Evolutionary conservation across 2,888 invertebrate genomes (phyloP).

Genomic region (Mimumesa dahlbomi): DNA sequence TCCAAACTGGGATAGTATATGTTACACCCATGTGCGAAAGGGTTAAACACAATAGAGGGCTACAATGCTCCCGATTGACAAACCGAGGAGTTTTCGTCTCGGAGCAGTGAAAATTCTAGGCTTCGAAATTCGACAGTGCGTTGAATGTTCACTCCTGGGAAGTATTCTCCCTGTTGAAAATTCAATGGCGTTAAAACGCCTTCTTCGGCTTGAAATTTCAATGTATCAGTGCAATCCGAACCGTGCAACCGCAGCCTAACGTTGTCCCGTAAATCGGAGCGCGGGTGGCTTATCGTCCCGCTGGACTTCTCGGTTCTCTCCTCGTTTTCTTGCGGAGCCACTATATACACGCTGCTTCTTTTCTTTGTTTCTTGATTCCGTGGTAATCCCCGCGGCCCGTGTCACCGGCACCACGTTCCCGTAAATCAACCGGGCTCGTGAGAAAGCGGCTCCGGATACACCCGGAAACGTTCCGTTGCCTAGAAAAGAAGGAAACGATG

Average conservation of each 20-base stretch:
- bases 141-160: no score
- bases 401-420: slow-evolving; percentile 19
- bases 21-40: no score
- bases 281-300: slow-evolving; percentile 53
- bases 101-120: no score
- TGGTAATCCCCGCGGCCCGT: slow-evolving; percentile 6
- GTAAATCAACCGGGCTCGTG: slow-evolving; percentile 45
- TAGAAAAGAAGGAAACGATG: not conserved
- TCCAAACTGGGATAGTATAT: no score
- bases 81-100: no score
- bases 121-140: no score
- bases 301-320: slow-evolving; percentile 14
- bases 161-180: no score
- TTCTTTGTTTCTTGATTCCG: slow-evolving; percentile 24
- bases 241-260: slow-evolving; percentile 30
- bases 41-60: no score
- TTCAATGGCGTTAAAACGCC: no score
- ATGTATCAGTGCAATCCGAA: no score
- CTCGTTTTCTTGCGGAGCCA: not conserved
- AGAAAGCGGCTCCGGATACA: slow-evolving; percentile 22
- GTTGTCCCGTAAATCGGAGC: slow-evolving; percentile 61
- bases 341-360: slow-evolving; percentile 1
- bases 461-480: slow-evolving; percentile 8
- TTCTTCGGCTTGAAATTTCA: no score
- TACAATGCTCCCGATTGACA: no score